Percentiles rank a stretch among this genome's conserved stretches.
Evolutionary conservation across 2,888 invertebrate genomes (phyloP).

Genomic region (Tridacna gigas): DNA sequence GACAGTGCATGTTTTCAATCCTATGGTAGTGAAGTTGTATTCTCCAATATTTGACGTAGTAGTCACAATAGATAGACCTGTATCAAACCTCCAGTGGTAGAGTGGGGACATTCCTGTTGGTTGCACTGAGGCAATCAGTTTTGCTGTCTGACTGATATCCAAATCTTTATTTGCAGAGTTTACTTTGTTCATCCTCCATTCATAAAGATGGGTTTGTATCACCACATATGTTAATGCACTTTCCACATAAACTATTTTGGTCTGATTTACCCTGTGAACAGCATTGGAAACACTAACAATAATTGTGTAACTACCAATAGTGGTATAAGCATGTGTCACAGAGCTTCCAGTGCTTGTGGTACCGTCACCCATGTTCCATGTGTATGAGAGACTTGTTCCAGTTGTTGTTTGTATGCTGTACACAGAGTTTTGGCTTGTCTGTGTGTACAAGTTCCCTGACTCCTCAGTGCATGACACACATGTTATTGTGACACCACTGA

Average conservation of each 20-base stretch:
- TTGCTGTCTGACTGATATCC: conserved; percentile 19
- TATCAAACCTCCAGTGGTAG: conserved; percentile 44
- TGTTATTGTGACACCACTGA: conserved; percentile 59
- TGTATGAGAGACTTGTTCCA: conserved; percentile 63
- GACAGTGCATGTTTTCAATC: conserved; percentile 43
- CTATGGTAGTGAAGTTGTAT: conserved; percentile 41
- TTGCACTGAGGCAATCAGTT: conserved; percentile 23
- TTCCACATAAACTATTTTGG: conserved; percentile 54
- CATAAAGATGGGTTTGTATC: background rate
- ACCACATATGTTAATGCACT: conserved; percentile 40
- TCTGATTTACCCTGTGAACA: conserved; percentile 28
- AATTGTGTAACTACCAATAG: conserved; percentile 55
- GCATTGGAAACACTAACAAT: conserved; percentile 56
- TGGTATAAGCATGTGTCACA: conserved; percentile 41
- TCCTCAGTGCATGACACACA: conserved; percentile 55
- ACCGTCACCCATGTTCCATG: conserved; percentile 66
- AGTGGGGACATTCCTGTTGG: conserved; percentile 39
- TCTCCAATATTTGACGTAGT: conserved; percentile 9
- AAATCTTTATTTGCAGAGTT: conserved; percentile 19
- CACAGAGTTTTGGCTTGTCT: conserved; percentile 51
- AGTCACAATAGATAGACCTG: conserved; percentile 8
- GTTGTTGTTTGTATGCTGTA: conserved; percentile 51
- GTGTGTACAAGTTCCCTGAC: conserved; percentile 59
- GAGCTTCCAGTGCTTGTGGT: conserved; percentile 32
- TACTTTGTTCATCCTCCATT: conserved; percentile 24